phyloP scores from a whole-genome alignment of 2,797 vertebrate genomes.

The Tangara arthus region DNA sequence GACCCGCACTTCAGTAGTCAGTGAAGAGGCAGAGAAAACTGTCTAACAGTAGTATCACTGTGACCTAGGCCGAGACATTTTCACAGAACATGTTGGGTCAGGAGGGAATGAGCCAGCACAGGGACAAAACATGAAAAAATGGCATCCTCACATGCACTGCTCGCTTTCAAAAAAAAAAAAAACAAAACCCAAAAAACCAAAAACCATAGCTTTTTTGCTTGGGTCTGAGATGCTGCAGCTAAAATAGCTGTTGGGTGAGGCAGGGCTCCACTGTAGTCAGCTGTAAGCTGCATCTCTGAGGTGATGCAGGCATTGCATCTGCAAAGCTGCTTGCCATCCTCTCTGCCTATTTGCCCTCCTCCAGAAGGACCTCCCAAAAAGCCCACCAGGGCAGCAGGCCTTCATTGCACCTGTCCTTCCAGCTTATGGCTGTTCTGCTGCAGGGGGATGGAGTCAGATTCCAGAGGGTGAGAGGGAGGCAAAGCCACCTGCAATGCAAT shows the following conservation, averaged over 20 bases:
- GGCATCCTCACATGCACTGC: not conserved
- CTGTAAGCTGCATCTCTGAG: not conserved
- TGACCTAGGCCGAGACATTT: not conserved
- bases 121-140: not conserved
- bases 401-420: not conserved
- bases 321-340: not conserved
- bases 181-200: not conserved
- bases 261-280: accelerated
- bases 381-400: not conserved
- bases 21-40: not conserved
- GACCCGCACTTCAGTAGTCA: accelerated
- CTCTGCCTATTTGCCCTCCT: not conserved
- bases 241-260: not conserved
- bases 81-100: not conserved
- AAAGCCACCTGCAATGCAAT: slow-evolving; percentile 4
- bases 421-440: not conserved
- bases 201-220: not conserved
- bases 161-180: not conserved
- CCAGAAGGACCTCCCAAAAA: not conserved
- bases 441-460: not conserved
- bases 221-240: not conserved
- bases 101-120: not conserved
- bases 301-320: not conserved
- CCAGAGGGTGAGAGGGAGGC: not conserved
- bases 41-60: not conserved